Evolutionary conservation across 1,140 invertebrate species (phyloP).

Genomic region (Drosophila funebris): DNA sequence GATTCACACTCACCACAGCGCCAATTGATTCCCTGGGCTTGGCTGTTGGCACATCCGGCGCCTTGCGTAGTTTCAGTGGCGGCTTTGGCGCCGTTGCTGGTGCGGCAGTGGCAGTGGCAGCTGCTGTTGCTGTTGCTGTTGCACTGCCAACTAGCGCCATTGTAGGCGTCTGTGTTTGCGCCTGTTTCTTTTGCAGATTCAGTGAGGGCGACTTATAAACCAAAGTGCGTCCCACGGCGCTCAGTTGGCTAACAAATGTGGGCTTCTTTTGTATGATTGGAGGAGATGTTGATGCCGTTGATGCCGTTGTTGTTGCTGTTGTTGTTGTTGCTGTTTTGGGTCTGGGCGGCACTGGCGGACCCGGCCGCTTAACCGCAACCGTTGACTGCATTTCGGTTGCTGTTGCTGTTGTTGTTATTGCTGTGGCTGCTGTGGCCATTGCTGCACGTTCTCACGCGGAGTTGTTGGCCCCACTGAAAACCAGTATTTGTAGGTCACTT

Average conservation of each 20-base stretch:
- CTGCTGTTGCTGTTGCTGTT: constrained; percentile 17
- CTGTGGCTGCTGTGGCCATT: constrained; percentile 46
- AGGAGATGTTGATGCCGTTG: constrained; percentile 30
- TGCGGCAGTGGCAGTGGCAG: constrained; percentile 1
- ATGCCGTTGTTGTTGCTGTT: constrained; percentile 21
- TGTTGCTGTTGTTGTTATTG: constrained; percentile 44
- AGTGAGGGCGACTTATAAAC: constrained; percentile 80
- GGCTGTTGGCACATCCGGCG: constrained; percentile 77
- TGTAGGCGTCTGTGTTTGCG: constrained; percentile 70
- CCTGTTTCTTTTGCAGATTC: constrained; percentile 78
- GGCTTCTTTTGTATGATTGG: constrained; percentile 76
- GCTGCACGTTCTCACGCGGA: constrained; percentile 61
- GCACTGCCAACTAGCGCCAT: constrained; percentile 52
- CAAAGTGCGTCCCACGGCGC: constrained; percentile 77
- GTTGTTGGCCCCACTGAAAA: constrained; percentile 55
- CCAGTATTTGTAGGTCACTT: constrained; percentile 83
- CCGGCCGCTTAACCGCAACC: constrained; percentile 74
- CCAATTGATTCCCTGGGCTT: constrained; percentile 59
- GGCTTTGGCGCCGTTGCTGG: constrained; percentile 61
- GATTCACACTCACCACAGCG: constrained; percentile 64
- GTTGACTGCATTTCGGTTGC: constrained; percentile 46
- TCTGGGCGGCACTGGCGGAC: constrained; percentile 79
- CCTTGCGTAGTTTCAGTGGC: constrained; percentile 72
- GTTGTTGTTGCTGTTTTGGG: constrained; percentile 54
- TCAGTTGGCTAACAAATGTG: constrained; percentile 72